Percentiles rank a stretch among this genome's conserved stretches.
Conservation (phyloP, 1,140 invertebrate genomes). For the Eriocheir sinensis region DNA sequence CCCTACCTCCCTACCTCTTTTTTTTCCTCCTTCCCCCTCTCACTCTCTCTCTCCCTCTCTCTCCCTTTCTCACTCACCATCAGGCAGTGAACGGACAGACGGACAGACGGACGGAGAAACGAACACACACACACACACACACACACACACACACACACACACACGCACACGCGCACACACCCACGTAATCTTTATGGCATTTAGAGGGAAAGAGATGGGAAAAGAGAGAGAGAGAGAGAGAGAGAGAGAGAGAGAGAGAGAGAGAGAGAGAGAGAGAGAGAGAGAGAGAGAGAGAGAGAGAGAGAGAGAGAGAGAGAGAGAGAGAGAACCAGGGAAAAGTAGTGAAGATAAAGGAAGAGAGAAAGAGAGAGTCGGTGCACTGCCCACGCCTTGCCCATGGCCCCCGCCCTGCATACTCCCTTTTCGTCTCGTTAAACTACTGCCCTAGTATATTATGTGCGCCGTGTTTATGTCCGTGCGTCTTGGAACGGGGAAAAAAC, state of each 20-base stretch:
- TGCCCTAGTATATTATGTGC: conserved; percentile 54
- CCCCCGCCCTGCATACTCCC: not conserved
- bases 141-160: conserved; percentile 45
- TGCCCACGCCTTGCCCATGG: conserved; percentile 2
- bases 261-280: conserved; percentile 36
- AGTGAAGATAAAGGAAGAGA: conserved; percentile 26
- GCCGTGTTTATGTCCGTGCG: conserved; percentile 34
- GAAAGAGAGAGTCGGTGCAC: conserved; percentile 39
- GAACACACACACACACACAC: conserved; percentile 39
- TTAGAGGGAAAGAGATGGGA: not conserved
- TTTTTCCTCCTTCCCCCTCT: not conserved
- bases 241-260: conserved; percentile 51
- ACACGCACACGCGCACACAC: conserved; percentile 36
- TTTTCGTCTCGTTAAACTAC: conserved; percentile 34
- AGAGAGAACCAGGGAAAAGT: conserved; percentile 35
- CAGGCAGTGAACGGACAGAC: not conserved
- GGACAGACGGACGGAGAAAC: not conserved
- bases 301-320: conserved; percentile 56
- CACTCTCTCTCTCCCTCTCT: not conserved
- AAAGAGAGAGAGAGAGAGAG: conserved; percentile 40
- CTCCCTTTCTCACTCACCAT: not conserved
- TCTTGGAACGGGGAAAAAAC: conserved; percentile 44
- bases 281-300: not conserved
- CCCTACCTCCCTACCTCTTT: not conserved
- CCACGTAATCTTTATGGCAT: not conserved